Evolutionary conservation across 2,888 invertebrate species (phyloP), one percentile per base, ranked within the genome.

Genomic region (Drosophila phalerata): DNA sequence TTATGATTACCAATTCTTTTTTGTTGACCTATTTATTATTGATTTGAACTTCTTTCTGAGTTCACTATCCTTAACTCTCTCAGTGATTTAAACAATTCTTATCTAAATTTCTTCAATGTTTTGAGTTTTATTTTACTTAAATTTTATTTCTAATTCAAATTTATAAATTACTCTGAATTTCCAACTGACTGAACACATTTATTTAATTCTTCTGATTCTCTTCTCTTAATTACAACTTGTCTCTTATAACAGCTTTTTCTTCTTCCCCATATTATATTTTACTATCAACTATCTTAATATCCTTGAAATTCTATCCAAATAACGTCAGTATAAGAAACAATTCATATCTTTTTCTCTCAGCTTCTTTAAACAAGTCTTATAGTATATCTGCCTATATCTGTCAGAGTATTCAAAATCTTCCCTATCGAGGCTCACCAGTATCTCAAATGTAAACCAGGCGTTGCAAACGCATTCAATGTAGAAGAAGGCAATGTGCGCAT

Each of bases 391-490:
- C 1, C 17, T 32, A 8, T 48, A 34, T n/a, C 13, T 37, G 13
- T 10, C 5, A 1, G 9, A 10, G 13, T 8, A 8, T 11, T n/a
- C 5, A n/a, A 34, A 10, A 10, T 10, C 4, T 19, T 0, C 4
- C 11, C 42, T 13, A 11, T 4, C n/a, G 2, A 53, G 0, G 80
- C 91, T 92, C 73, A 93, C 93, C 89, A 98, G 94, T 92, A 99
- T 98, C 93, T 99, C 99, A 90, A 99, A 95, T 37, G 99, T 99
- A 94, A 99, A 99, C 99, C 99, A 99, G 73, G 99, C 97, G 93
- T 99, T 99, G 94, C 99, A 99, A 81, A 98, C 96, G 94, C 98
- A 98, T 94, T 99, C 99, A 91, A 99, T 97, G 94, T 98, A 99
- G 94, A 98, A 98, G 94, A 99, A 99, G 90, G 98, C 98, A 80